Evolutionary conservation across 30 jellyfish, hydroid and myxozoan species (phyloP).

Genomic region (Pseudorhiza aurosa): DNA sequence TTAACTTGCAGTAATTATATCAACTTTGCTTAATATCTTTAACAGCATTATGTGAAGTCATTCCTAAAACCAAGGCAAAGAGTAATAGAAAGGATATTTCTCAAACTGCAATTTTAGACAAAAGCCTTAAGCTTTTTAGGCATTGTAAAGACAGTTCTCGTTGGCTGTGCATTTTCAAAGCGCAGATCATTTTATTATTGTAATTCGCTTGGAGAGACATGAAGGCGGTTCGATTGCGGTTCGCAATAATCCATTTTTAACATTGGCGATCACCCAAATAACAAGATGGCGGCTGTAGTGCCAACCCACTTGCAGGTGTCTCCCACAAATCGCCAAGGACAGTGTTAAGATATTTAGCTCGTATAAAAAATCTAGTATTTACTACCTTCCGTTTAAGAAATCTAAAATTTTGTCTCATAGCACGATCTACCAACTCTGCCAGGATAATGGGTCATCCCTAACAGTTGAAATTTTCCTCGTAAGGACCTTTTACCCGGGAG

Average conservation of each 20-base stretch:
- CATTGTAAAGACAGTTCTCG: neutral
- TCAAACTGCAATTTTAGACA: conserved; percentile 39
- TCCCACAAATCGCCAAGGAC: no score
- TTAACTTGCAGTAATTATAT: conserved; percentile 13
- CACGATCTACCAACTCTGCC: no score
- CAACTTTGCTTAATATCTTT: conserved; percentile 16
- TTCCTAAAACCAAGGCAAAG: conserved; percentile 20
- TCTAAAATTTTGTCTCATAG: no score
- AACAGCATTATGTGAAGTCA: conserved; percentile 32
- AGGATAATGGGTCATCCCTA: no score
- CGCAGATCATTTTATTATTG: neutral
- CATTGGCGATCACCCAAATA: neutral
- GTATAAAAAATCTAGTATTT: no score
- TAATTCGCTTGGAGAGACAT: conserved; percentile 1
- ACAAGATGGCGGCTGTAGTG: neutral
- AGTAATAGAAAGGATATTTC: neutral
- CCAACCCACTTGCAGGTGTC: no score
- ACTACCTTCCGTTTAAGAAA: no score
- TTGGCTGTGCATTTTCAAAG: conserved; percentile 8
- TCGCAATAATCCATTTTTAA: conserved; percentile 9
- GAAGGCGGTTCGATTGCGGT: conserved; percentile 42
- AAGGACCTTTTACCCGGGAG: no score
- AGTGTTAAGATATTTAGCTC: no score
- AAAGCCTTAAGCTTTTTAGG: conserved; percentile 12
- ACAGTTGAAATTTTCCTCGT: no score